These are phyloP conservation scores for Onychostruthus taczanowskii DNA, from an alignment of 2,113 vertebrate genomes.

Conservation along the genomic window DNA sequence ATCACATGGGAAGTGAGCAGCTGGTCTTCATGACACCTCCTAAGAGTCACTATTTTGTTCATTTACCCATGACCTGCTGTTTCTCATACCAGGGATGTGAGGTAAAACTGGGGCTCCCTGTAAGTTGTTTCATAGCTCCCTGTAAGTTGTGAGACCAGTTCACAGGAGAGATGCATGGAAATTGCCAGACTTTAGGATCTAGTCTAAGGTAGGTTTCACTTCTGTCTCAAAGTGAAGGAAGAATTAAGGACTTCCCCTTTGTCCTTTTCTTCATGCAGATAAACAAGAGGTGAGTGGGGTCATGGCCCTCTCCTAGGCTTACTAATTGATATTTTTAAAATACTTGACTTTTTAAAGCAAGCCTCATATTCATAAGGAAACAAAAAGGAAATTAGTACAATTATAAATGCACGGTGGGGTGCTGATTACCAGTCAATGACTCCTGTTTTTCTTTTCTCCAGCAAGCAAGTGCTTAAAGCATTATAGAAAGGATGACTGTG, in stretches of 20 bases:
- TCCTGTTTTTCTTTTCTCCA: constrained; percentile 42
- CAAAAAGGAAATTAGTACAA: constrained; percentile 55
- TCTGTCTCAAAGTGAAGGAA: not conserved
- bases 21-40: not conserved
- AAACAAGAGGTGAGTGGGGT: constrained; percentile 9
- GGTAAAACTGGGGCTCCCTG: not conserved
- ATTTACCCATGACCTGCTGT: not conserved
- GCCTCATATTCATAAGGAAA: constrained; percentile 50
- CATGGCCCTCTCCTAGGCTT: not conserved
- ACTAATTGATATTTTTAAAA: constrained; percentile 20
- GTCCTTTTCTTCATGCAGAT: not conserved
- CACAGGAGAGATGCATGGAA: not conserved
- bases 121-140: not conserved
- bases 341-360: constrained; percentile 48
- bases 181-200: not conserved
- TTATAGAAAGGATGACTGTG: constrained; percentile 37
- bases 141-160: not conserved
- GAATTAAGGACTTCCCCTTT: not conserved
- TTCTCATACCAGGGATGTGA: not conserved
- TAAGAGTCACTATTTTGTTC: not conserved
- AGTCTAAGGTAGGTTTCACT: not conserved
- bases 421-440: constrained; percentile 55
- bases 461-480: constrained; percentile 35
- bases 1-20: not conserved
- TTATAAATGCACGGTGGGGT: constrained; percentile 31